A percentile compares a stretch with the other conserved stretches of the same genome.
Conservation (phyloP, 2,797 vertebrate species). For the Lutjanus campechanus region DNA sequence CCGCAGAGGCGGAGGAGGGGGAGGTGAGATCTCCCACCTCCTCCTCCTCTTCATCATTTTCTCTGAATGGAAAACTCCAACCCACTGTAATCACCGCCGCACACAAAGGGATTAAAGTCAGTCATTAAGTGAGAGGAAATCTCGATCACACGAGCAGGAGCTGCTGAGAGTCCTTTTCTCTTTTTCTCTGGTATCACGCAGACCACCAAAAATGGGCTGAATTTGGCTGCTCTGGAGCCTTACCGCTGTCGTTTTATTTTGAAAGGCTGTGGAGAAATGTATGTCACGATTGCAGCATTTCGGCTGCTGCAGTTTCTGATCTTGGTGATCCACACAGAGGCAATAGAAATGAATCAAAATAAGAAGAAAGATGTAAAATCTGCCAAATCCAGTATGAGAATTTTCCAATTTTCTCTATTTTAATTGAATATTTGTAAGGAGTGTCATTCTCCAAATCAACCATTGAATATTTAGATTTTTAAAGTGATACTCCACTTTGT, state of each 20-base stretch:
- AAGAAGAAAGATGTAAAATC: neutral
- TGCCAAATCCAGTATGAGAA: no score
- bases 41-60: slow-evolving; percentile 38
- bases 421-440: no score
- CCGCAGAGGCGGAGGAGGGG: slow-evolving; percentile 46
- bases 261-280: slow-evolving; percentile 35
- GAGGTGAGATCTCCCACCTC: neutral
- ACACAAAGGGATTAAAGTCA: slow-evolving; percentile 24
- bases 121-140: neutral
- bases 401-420: no score
- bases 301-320: slow-evolving; percentile 9
- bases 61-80: slow-evolving; percentile 63
- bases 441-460: no score
- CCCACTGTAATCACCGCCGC: slow-evolving; percentile 22
- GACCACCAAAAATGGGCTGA: neutral
- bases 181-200: neutral
- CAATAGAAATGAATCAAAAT: neutral
- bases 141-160: neutral
- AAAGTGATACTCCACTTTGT: no score
- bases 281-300: slow-evolving; percentile 36
- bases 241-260: slow-evolving; percentile 14
- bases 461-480: no score
- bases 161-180: neutral
- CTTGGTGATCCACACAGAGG: neutral
- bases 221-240: neutral